Base-by-base conservation (phyloP, 2,888 invertebrate species). In the Acleris laterana region DNA sequence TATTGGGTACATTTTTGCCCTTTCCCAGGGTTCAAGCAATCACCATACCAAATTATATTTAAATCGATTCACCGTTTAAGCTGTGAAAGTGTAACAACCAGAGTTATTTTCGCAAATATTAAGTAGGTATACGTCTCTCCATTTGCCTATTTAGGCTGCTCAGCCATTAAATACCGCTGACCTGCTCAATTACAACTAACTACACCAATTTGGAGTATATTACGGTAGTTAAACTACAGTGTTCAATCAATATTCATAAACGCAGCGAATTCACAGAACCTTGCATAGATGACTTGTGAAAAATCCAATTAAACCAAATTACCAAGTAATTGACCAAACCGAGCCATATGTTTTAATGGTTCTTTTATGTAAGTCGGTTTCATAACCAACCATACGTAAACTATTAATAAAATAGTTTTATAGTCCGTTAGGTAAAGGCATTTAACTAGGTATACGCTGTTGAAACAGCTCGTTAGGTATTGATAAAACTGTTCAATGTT, bases 201-300 rank as follows among this genome's bases (percentile, higher is more conserved):
- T 55, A 42, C 20, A 55, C 20, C 55, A 55, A 53, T 52, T 52
- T 19, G 17, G 1, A 52, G 17, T 19, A 52, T n/a, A 17, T 32
- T 52, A 19, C 28, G 51, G 52, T 52, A 52, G 38, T 32, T 17
- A 17, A 52, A 19, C 17, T 13, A 57, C 46, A 19, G 20, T 28
- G n/a, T 16, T 32, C 48, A 51, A 66, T 66, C 46, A 62, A 56
- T 65, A 61, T 22, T 51, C 46, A 66, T 66, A 46, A 32, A 32
- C 32, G 58, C n/a, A 19, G 20, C 46, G 17, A 65, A 57, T 49
- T 32, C 19, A 38, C 16, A 25, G 25, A 25, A 38, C 48, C 38
- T 46, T 48, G 48, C n/a, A 38, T 46, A 42, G 32, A 57, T 66
- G 66, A 66, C 57, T 66, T 62, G 62, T 51, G 61, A 42, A 57